Evolutionary conservation across 37 sponge, comb jelly and placozoan genomes (phyloP).

Genomic region (Dysidea cf. avara): DNA sequence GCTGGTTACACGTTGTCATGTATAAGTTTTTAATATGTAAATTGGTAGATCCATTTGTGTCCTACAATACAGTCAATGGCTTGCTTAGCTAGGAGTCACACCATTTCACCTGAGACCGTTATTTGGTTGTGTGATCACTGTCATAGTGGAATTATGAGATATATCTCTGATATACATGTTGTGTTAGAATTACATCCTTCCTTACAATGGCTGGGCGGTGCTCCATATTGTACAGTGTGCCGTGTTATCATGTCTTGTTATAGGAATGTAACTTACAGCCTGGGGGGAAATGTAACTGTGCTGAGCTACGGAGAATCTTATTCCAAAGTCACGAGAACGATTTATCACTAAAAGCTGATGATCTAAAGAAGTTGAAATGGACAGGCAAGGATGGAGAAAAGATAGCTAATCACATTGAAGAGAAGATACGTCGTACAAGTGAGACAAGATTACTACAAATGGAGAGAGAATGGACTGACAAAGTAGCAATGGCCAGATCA

Average conservation of each 20-base stretch:
- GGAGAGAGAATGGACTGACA: constrained; percentile 61
- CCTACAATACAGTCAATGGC: no score
- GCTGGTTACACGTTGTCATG: no score
- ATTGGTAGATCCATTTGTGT: no score
- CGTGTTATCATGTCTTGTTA: neutral
- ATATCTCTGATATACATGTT: no score
- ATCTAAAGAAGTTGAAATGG: constrained; percentile 37
- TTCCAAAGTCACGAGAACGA: constrained; percentile 39
- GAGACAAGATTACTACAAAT: constrained; percentile 23
- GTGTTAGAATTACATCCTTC: no score
- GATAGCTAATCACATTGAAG: constrained; percentile 49
- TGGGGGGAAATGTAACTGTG: constrained; percentile 34
- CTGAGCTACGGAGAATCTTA: constrained; percentile 42
- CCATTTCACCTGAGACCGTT: no score
- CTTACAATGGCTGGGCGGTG: no score
- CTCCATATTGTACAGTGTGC: no score
- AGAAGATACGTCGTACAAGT: constrained; percentile 51
- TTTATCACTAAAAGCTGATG: constrained; percentile 33
- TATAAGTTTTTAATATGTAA: no score
- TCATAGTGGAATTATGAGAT: no score
- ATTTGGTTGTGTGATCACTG: no score
- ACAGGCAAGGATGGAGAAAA: constrained; percentile 29
- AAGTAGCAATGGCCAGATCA: constrained; percentile 37
- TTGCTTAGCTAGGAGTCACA: no score
- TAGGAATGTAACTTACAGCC: constrained; percentile 39